Evolutionary conservation across 2,888 invertebrate species (phyloP), one percentile per base, ranked within the genome.

Genomic region (Smittia sp.): DNA sequence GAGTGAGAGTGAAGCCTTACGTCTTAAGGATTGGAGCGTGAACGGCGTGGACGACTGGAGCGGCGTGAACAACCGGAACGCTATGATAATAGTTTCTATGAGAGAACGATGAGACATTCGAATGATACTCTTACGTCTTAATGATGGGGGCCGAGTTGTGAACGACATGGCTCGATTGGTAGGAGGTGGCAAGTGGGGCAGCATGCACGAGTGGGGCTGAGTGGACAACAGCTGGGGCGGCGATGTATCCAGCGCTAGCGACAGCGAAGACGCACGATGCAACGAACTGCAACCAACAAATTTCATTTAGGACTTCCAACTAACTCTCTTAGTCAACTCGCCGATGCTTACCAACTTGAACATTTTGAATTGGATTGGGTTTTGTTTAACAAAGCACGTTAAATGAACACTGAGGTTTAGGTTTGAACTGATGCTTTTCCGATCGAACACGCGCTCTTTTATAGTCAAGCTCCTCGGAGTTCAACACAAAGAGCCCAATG

Each of bases 261-360:
- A 79, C 84, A 69, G 81, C 81, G 79, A 82, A 74, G 75, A 82
- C 74, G 79, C 80, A 81, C 75, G 79, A 79, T 78, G 81, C 76
- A 74, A 80, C 78, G 77, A 79, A 79, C 82, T 82, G 58, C 27
- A 74, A 38, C 32, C 15, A 20, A 58, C 54, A 27, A 4, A n/a
- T 41, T 25, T 24, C 1, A 13, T 1, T 25, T 66, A 46, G 9
- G 32, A 52, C 52, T 39, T 54, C 3, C 25, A 27, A 66, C 4
- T 11, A 27, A 38, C 18, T 66, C 9, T 32, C 3, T 32, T 9
- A 32, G 4, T 7, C 22, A 39, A 4, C 20, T 18, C n/a, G 9
- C 11, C 6, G 1, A 15, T 39, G 76, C 77, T 74, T 76, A 77
- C 77, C 75, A 77, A 76, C 75, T 76, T 77, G 76, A 75, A 76